Conservation (phyloP, 1,140 invertebrate species). For the Asbolus verrucosus region DNA sequence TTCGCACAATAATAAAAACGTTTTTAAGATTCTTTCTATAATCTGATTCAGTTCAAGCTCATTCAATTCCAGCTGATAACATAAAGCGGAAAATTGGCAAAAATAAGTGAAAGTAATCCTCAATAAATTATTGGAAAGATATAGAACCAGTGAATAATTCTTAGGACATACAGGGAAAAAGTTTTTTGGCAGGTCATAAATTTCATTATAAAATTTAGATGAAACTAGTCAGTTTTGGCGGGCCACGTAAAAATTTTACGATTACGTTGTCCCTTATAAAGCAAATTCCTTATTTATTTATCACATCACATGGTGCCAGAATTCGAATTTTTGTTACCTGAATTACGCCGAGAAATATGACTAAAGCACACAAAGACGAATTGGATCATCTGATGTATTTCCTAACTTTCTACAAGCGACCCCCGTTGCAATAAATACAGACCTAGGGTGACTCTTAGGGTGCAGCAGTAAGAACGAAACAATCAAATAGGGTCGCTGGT, state of each 20-base stretch:
- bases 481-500: constrained; percentile 3
- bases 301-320: too few relatives aligned
- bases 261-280: too few relatives aligned
- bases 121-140: constrained; percentile 15
- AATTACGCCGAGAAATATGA: not conserved
- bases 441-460: not conserved
- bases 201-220: constrained; percentile 28
- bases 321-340: constrained; percentile 17
- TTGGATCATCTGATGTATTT: constrained; percentile 14
- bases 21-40: not conserved
- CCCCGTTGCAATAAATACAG: constrained; percentile 25
- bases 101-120: constrained; percentile 20
- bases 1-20: too few relatives aligned
- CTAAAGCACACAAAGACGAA: constrained; percentile 30
- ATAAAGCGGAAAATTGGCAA: constrained; percentile 17
- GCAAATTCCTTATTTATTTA: too few relatives aligned
- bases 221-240: too few relatives aligned
- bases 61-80: constrained; percentile 5
- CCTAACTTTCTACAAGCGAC: constrained; percentile 9
- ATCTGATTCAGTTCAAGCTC: not conserved
- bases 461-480: constrained; percentile 18
- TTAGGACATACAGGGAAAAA: constrained; percentile 21
- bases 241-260: too few relatives aligned
- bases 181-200: constrained; percentile 24
- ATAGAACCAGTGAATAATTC: constrained; percentile 1